A percentile compares a stretch with the other conserved stretches of the same genome.
Evolutionary conservation across 2,113 vertebrate species (phyloP).

Genomic region (Cettia cetti): DNA sequence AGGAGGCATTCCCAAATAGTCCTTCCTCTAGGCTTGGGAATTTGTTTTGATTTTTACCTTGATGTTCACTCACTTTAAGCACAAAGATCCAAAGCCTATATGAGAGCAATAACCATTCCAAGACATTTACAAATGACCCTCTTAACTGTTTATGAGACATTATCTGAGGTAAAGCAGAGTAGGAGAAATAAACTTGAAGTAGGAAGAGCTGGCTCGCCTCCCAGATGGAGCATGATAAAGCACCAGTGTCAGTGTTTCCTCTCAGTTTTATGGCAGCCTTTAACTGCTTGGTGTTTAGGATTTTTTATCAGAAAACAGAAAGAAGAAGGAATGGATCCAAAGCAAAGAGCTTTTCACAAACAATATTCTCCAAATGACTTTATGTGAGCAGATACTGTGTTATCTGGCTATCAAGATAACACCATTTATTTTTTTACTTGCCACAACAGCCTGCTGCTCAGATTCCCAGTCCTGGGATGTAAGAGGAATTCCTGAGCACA

Average conservation of each 20-base stretch:
- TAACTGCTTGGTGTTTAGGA: constrained; percentile 84
- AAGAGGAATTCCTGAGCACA: constrained; percentile 81
- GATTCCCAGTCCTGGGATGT: constrained; percentile 78
- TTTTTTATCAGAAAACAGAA: constrained; percentile 87
- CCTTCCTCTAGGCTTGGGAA: background rate
- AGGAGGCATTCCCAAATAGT: background rate
- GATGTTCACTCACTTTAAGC: constrained; percentile 47
- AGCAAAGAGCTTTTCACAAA: constrained; percentile 82
- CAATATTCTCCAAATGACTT: constrained; percentile 77
- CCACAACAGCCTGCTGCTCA: constrained; percentile 69
- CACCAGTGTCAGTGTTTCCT: constrained; percentile 75
- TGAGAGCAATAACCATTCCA: constrained; percentile 70
- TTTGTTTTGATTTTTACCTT: constrained; percentile 58
- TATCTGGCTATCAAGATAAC: constrained; percentile 94
- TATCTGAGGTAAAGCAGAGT: constrained; percentile 83
- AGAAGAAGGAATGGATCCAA: constrained; percentile 73
- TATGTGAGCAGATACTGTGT: constrained; percentile 80
- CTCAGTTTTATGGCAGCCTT: constrained; percentile 84
- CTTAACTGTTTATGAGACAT: constrained; percentile 83
- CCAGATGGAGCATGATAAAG: constrained; percentile 76
- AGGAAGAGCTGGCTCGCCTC: constrained; percentile 78
- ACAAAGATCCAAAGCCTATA: constrained; percentile 37
- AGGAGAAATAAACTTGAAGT: constrained; percentile 85
- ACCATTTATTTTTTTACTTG: constrained; percentile 71
- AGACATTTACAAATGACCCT: constrained; percentile 81